phyloP scores from a whole-genome alignment of 2,888 invertebrate species.

The Sthenelais limicola region DNA sequence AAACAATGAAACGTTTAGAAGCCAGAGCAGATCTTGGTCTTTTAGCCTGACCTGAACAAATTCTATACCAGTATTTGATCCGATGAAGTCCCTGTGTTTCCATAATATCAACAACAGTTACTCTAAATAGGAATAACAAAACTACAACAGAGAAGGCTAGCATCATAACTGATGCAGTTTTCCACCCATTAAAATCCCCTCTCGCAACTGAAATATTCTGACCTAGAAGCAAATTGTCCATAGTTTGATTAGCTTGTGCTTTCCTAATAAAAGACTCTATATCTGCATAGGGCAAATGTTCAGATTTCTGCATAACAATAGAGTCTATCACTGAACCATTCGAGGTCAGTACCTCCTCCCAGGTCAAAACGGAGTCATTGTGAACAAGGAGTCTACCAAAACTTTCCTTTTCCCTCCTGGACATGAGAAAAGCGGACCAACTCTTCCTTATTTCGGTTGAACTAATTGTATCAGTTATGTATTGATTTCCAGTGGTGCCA shows the following conservation, averaged over 20 bases:
- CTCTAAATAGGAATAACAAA: constrained; percentile 11
- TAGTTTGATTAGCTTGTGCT: constrained; percentile 15
- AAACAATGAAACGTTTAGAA: too few relatives aligned
- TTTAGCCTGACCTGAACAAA: not conserved
- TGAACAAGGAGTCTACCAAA: constrained; percentile 22
- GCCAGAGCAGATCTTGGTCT: too few relatives aligned
- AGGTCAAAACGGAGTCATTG: not conserved
- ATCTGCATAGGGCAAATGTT: constrained; percentile 16
- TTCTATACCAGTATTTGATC: not conserved
- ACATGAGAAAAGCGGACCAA: constrained; percentile 37
- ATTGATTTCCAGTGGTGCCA: constrained; percentile 49
- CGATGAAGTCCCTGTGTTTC: constrained; percentile 18
- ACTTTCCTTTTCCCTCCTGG: constrained; percentile 25
- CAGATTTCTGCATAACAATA: not conserved
- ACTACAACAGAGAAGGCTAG: constrained; percentile 9
- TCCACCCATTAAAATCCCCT: constrained; percentile 20
- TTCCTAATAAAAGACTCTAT: constrained; percentile 15
- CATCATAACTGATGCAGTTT: not conserved
- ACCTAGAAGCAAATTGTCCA: constrained; percentile 16
- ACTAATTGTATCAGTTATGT: constrained; percentile 3
- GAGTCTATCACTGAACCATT: not conserved
- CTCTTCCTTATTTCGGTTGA: not conserved
- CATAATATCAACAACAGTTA: constrained; percentile 7
- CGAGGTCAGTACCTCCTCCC: not conserved
- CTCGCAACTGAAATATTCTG: constrained; percentile 25